Evolutionary conservation across 2,888 invertebrate species (phyloP).

Genomic region (Amaurobius ferox): DNA sequence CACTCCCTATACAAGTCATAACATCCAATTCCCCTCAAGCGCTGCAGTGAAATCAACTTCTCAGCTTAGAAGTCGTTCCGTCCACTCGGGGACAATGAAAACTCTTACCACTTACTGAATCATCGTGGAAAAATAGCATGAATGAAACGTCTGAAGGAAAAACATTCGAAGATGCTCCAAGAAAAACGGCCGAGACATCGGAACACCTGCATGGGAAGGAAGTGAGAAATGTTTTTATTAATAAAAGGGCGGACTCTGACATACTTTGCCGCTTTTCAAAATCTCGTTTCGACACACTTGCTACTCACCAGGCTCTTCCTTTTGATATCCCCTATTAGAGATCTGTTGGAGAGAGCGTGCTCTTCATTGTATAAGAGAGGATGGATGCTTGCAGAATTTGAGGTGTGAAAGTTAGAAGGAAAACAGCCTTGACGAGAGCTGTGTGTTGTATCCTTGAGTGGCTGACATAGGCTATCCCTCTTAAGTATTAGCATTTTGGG

Average conservation of each 20-base stretch:
- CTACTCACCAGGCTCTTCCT: constrained; percentile 3
- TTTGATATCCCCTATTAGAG: neutral
- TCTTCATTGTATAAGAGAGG: neutral
- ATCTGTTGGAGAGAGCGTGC: neutral
- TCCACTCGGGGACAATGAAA: neutral
- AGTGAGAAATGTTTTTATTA: constrained; percentile 60
- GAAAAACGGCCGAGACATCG: constrained; percentile 1
- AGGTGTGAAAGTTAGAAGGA: neutral
- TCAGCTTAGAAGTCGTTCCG: neutral
- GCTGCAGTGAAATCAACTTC: neutral
- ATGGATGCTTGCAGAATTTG: neutral
- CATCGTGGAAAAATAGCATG: constrained; percentile 7
- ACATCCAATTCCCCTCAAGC: neutral
- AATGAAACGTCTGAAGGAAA: constrained; percentile 15
- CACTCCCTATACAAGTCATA: too few relatives aligned
- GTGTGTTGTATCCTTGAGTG: too few relatives aligned
- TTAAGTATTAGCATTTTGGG: too few relatives aligned
- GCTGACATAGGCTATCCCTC: too few relatives aligned
- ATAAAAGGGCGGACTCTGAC: constrained; percentile 54
- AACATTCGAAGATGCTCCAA: neutral
- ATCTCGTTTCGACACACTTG: constrained; percentile 34
- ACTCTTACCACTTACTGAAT: neutral
- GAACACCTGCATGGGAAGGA: constrained; percentile 59
- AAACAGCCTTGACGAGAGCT: too few relatives aligned
- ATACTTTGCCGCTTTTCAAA: constrained; percentile 56